A percentile compares a stretch with the other conserved stretches of the same genome.
phyloP scores from a whole-genome alignment of 2,888 invertebrate species.

The Brassicogethes aeneus region DNA sequence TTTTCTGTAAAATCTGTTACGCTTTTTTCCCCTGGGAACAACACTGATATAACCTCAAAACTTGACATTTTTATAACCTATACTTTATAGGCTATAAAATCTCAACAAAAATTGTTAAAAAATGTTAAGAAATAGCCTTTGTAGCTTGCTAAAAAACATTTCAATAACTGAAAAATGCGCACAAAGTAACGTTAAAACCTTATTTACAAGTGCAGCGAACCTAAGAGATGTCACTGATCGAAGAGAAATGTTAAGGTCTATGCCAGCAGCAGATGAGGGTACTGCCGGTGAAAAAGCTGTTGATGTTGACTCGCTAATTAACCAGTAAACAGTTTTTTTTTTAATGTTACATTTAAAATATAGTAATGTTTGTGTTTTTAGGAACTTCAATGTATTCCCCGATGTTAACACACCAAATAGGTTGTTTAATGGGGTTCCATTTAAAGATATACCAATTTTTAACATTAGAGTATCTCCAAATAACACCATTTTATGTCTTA shows the following conservation, averaged over 20 bases:
- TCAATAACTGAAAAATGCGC: slow-evolving; percentile 2
- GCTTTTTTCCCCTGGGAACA: no score
- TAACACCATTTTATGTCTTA: slow-evolving; percentile 77
- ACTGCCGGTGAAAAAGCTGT: slow-evolving; percentile 64
- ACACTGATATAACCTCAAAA: no score
- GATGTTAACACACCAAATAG: slow-evolving; percentile 60
- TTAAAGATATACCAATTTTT: slow-evolving; percentile 71
- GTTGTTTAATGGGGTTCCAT: slow-evolving; percentile 68
- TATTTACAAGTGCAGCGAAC: slow-evolving; percentile 6
- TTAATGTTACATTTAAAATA: no score
- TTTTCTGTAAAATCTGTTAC: no score
- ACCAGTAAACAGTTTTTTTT: slow-evolving; percentile 50
- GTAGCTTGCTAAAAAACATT: slow-evolving; percentile 1
- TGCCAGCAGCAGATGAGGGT: slow-evolving; percentile 60
- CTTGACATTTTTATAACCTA: no score
- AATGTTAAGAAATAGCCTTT: slow-evolving; percentile 6
- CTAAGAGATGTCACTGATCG: slow-evolving; percentile 43
- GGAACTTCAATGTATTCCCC: slow-evolving; percentile 64
- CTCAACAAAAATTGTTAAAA: no score
- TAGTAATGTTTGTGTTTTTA: no score
- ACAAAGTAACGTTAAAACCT: slow-evolving; percentile 1
- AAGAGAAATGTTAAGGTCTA: slow-evolving; percentile 46
- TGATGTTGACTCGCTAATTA: slow-evolving; percentile 57
- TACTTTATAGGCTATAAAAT: no score
- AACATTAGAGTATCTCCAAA: slow-evolving; percentile 77